These are phyloP conservation scores for Vanessa cardui DNA, from an alignment of 2,888 invertebrate genomes.

Conservation along the genomic window DNA sequence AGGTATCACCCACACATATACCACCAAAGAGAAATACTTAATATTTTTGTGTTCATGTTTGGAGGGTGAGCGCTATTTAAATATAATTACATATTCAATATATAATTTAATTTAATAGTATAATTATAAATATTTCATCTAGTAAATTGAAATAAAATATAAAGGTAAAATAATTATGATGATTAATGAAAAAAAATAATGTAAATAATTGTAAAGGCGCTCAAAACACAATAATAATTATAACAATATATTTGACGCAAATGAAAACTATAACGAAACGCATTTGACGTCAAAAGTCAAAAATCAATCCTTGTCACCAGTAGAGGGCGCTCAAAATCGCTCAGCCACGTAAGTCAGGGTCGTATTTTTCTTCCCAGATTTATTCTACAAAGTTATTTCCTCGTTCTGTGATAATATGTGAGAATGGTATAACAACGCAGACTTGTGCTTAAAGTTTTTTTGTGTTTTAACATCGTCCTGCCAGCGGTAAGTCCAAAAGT, in stretches of 20 bases:
- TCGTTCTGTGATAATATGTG: slow-evolving; percentile 66
- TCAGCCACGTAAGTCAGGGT: slow-evolving; percentile 83
- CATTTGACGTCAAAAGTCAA: slow-evolving; percentile 66
- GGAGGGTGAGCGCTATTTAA: too few relatives aligned
- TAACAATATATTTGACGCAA: not conserved
- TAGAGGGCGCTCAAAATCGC: slow-evolving; percentile 78
- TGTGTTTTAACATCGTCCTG: slow-evolving; percentile 57
- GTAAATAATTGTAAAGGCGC: not conserved
- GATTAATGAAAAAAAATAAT: not conserved
- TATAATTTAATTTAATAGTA: too few relatives aligned
- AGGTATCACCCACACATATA: too few relatives aligned
- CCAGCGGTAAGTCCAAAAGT: slow-evolving; percentile 63
- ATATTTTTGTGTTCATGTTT: too few relatives aligned
- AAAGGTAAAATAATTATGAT: too few relatives aligned
- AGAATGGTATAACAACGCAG: slow-evolving; percentile 67
- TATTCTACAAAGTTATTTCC: slow-evolving; percentile 68
- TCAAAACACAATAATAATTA: too few relatives aligned
- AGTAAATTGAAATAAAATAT: too few relatives aligned
- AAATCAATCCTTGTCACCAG: slow-evolving; percentile 59
- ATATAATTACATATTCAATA: too few relatives aligned
- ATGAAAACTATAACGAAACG: slow-evolving; percentile 37
- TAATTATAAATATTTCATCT: too few relatives aligned
- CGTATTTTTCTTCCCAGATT: slow-evolving; percentile 74
- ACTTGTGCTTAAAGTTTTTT: slow-evolving; percentile 60
- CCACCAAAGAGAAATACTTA: too few relatives aligned